phyloP scores from a whole-genome alignment of 2,113 vertebrate genomes.

The Myanophis thanlyinensis region DNA sequence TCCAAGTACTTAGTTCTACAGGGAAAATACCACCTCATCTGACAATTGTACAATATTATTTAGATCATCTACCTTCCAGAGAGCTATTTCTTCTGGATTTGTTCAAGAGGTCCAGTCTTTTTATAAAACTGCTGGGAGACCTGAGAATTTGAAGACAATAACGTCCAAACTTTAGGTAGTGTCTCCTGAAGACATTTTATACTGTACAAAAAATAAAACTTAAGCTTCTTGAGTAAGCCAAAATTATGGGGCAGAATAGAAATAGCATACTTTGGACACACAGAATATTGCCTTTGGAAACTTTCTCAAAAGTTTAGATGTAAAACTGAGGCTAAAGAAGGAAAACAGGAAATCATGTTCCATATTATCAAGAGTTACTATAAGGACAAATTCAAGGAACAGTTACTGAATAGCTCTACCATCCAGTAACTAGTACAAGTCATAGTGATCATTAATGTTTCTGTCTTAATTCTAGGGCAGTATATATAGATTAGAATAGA shows the following conservation, averaged over 20 bases:
- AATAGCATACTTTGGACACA: too few species aligned
- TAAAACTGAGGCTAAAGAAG: not conserved
- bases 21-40: not conserved
- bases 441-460: not conserved
- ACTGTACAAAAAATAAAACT: not conserved
- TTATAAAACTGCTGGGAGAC: not conserved
- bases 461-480: not conserved
- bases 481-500: not conserved
- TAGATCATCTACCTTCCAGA: not conserved
- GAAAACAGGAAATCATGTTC: not conserved
- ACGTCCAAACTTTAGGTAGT: not conserved
- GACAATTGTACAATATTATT: not conserved
- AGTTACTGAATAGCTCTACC: not conserved
- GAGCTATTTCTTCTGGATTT: not conserved
- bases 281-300: not conserved
- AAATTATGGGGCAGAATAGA: not conserved
- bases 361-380: not conserved
- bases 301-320: not conserved
- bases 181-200: not conserved
- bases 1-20: not conserved
- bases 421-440: not conserved
- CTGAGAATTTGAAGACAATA: not conserved
- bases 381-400: not conserved
- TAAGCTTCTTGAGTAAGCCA: not conserved
- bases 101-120: not conserved